phyloP scores from a whole-genome alignment of 1,140 invertebrate genomes.

The Sesamia nonagrioides region DNA sequence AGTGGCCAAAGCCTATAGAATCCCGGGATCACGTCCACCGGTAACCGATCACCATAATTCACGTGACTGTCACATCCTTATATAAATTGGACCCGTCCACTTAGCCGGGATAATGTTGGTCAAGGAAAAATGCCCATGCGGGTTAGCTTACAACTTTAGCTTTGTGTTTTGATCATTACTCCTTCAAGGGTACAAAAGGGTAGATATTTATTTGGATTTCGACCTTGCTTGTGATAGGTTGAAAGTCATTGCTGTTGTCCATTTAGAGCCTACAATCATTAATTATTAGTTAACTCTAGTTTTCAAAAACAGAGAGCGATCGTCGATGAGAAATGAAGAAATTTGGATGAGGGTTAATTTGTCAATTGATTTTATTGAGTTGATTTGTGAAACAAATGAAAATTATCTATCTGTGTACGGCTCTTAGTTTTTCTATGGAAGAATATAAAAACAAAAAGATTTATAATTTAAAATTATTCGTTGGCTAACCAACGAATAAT shows the following conservation, averaged over 20 bases:
- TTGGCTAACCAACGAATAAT: no score
- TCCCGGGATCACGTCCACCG: constrained; percentile 22
- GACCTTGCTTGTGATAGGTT: neutral
- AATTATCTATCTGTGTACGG: no score
- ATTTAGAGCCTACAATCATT: neutral
- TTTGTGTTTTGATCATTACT: constrained; percentile 12
- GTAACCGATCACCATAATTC: constrained; percentile 45
- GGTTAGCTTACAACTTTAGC: constrained; percentile 12
- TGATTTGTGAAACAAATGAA: no score
- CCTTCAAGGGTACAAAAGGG: neutral
- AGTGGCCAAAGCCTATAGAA: constrained; percentile 34
- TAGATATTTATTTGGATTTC: constrained; percentile 4
- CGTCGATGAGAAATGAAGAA: no score
- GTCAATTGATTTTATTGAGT: no score
- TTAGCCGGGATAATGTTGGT: constrained; percentile 31
- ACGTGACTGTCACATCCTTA: constrained; percentile 36
- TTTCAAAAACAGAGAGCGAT: no score
- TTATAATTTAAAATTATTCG: no score
- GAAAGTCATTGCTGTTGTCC: neutral
- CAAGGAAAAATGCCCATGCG: constrained; percentile 13
- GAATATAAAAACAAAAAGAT: no score
- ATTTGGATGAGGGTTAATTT: no score
- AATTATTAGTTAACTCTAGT: neutral
- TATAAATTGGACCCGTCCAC: constrained; percentile 41
- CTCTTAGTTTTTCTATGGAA: no score